Percentiles rank a stretch among this genome's conserved stretches.
These are phyloP conservation scores for Cyanoliseus patagonus DNA, from an alignment of 2,113 vertebrate genomes.

Conservation along the genomic window DNA sequence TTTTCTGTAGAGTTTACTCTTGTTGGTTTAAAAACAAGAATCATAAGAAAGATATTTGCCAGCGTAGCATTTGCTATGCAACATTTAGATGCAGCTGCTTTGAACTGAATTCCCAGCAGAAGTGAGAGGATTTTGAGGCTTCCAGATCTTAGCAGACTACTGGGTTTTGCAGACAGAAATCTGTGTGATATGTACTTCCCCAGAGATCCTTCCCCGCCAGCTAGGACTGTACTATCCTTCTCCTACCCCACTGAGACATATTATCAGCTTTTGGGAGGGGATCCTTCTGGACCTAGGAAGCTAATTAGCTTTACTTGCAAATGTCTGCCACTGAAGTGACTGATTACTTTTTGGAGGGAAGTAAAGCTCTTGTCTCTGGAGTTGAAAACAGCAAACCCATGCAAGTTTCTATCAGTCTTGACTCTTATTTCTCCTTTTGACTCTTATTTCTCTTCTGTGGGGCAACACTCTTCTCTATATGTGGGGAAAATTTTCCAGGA, in stretches of 20 bases:
- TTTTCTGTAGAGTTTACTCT: background rate
- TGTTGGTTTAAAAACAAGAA: slow-evolving; percentile 42
- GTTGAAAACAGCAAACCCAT: background rate
- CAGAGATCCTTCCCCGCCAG: slow-evolving; percentile 17
- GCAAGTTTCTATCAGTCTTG: background rate
- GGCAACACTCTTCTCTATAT: background rate
- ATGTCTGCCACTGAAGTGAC: background rate
- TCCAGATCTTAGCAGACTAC: slow-evolving; percentile 39
- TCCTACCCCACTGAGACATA: background rate
- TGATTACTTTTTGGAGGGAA: background rate
- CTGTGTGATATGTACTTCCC: slow-evolving; percentile 6
- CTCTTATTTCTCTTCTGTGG: background rate
- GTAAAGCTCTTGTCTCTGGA: background rate
- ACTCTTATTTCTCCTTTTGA: background rate
- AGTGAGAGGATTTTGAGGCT: slow-evolving; percentile 50
- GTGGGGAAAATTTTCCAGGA: background rate
- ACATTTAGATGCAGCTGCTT: slow-evolving; percentile 52
- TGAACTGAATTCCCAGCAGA: slow-evolving; percentile 65
- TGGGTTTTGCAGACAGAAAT: slow-evolving; percentile 23
- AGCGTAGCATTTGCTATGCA: slow-evolving; percentile 1
- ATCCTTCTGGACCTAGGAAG: slow-evolving; percentile 24
- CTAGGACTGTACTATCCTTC: background rate
- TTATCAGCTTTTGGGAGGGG: background rate
- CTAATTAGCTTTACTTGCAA: slow-evolving; percentile 19
- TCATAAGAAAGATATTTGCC: slow-evolving; percentile 16